Evolutionary conservation across 2,113 vertebrate species (phyloP), one percentile per base, ranked within the genome.

Genomic region (Trichechus manatus): DNA sequence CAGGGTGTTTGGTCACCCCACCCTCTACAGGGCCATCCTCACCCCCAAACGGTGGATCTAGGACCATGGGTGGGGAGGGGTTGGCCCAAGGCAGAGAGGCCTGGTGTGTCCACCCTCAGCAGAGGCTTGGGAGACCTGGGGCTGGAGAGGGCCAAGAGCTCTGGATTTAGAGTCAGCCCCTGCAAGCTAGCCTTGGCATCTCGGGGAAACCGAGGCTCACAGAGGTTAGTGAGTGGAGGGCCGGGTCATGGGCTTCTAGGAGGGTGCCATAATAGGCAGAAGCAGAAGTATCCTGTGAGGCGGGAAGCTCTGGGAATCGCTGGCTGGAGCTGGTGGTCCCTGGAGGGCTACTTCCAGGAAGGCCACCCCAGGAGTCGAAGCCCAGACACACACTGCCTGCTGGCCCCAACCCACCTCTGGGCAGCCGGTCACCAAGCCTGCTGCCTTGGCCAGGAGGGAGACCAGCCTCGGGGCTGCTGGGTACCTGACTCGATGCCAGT

Each of bases 241-340:
- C 23, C 29, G 8, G 70, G 47, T 13, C 36, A 27, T 25, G 9
- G 22, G 36, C 23, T 36, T 64, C 27, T 44, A 44, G 61, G 20
- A 44, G 33, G 66, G 22, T 15, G 31, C 53, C n/a, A 13, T 23
- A 5, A 8, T 31, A 5, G 31, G 44, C 5, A 1, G 64, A 85
- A 15, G 6, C 82, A 50, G 66, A 64, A 25, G 66, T 3, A 10
- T 42, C 29, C 31, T 9, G n/a, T n/a, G 80, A 56, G 3, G 1
- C 4, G 9, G 50, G n/a, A 50, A 2, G 1, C 2, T 7, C 6
- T 3, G 0, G 2, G 72, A 53, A 17, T 15, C 17, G 3, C 31
- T 3, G n/a, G 31, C 66, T n/a, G 20, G 11, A 33, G 53, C 42
- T 17, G 9, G 22, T 10, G 29, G 15, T 47, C 3, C 86, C 78